Conservation (phyloP, 2,113 vertebrate genomes). For the Cyanocitta stelleri region DNA sequence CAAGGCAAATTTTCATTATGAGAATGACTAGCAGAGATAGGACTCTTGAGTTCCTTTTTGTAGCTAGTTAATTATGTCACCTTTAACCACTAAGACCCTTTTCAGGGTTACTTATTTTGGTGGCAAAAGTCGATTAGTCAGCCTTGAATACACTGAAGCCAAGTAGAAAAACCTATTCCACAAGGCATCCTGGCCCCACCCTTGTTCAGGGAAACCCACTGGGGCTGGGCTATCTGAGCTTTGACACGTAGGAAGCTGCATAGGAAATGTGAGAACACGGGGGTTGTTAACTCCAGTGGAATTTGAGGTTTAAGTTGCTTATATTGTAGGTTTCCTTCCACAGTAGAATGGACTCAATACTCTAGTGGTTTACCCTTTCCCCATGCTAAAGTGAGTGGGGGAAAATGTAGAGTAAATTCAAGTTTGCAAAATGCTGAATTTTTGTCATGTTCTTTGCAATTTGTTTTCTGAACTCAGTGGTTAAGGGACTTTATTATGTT, state of each 20-base stretch:
- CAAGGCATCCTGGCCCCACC: background rate
- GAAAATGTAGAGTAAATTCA: background rate
- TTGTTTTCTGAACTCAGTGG: background rate
- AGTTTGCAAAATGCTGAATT: background rate
- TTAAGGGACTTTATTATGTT: background rate
- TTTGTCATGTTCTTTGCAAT: background rate
- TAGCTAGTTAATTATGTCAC: background rate
- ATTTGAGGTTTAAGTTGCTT: background rate
- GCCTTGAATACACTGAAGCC: background rate
- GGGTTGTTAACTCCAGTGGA: background rate
- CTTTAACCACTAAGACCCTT: background rate
- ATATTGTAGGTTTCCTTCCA: background rate
- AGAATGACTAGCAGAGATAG: background rate
- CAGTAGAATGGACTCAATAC: background rate
- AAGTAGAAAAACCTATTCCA: background rate
- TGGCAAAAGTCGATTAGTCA: background rate
- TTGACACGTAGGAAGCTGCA: background rate
- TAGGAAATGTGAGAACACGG: fast-evolving
- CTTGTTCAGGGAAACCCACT: background rate
- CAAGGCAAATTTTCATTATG: background rate
- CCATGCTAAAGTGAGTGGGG: background rate
- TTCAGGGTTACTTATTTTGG: background rate
- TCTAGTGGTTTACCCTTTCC: background rate
- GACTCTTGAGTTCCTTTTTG: background rate
- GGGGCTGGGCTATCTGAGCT: background rate